These are phyloP conservation scores for Irena cyanogastra DNA, from an alignment of 2,113 vertebrate genomes.

Conservation along the genomic window DNA sequence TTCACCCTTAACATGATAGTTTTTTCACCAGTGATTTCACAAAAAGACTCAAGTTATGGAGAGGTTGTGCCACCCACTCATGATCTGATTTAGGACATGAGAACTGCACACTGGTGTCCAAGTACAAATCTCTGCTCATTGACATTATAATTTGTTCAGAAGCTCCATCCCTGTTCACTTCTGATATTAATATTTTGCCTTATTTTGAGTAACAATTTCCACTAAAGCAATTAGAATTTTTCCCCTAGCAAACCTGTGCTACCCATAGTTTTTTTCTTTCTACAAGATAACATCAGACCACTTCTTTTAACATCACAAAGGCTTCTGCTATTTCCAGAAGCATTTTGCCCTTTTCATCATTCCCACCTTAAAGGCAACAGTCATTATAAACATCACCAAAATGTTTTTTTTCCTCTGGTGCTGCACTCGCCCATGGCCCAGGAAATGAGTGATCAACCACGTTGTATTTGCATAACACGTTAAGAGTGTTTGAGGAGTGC, in stretches of 20 bases:
- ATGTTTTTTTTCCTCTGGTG: neutral
- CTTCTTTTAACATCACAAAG: neutral
- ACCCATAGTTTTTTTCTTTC: neutral
- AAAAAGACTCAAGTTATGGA: neutral
- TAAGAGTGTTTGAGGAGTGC: neutral
- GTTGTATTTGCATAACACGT: rapidly evolving
- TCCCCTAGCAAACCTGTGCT: neutral
- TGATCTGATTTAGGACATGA: neutral
- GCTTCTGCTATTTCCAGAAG: neutral
- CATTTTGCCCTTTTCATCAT: neutral
- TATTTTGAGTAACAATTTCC: neutral
- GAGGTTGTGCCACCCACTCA: neutral
- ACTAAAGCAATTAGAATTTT: neutral
- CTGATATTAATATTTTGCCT: neutral
- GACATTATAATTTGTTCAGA: neutral
- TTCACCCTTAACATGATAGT: neutral
- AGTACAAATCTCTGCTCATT: neutral
- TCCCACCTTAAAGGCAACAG: neutral
- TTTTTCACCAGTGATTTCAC: neutral
- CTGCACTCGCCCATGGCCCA: neutral
- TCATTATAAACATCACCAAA: neutral
- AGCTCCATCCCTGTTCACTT: neutral
- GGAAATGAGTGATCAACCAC: rapidly evolving
- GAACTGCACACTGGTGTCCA: neutral
- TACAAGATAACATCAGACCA: neutral